These are phyloP conservation scores for Laterallus jamaicensis DNA, from an alignment of 2,113 vertebrate species.

Conservation along the genomic window DNA sequence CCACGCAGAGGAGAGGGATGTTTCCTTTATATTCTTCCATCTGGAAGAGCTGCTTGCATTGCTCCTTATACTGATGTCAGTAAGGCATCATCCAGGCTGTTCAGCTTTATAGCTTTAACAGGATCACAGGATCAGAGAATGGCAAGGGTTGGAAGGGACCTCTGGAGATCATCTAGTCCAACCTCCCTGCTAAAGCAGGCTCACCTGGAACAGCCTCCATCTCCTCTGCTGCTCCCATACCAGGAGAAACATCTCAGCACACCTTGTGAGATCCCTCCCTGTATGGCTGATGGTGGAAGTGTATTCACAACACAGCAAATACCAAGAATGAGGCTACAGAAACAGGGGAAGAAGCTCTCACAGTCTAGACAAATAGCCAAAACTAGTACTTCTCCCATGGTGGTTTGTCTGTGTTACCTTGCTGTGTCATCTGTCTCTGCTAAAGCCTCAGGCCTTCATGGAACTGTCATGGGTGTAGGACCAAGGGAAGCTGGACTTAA, in stretches of 20 bases:
- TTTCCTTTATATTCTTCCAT: neutral
- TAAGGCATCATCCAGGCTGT: neutral
- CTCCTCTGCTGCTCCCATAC: neutral
- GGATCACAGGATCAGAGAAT: too few species aligned
- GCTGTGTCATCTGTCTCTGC: neutral
- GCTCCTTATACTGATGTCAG: neutral
- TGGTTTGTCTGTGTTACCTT: rapidly evolving
- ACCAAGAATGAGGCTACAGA: neutral
- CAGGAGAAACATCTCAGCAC: neutral
- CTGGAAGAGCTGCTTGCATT: neutral
- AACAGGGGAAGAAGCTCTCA: neutral
- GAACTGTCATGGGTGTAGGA: neutral
- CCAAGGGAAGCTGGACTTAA: neutral
- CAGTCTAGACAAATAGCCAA: neutral
- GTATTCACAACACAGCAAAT: neutral
- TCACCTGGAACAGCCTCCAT: neutral
- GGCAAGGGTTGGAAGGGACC: too few species aligned
- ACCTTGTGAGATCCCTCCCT: neutral
- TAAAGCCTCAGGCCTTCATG: rapidly evolving
- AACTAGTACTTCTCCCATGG: neutral
- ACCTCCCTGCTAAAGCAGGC: too few species aligned
- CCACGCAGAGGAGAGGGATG: rapidly evolving
- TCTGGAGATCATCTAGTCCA: too few species aligned
- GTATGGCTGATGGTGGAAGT: neutral
- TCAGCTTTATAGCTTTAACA: neutral